Percentiles rank a stretch among this genome's conserved stretches.
phyloP scores from a whole-genome alignment of 2,797 vertebrate genomes.

The Gambusia yucatana region DNA sequence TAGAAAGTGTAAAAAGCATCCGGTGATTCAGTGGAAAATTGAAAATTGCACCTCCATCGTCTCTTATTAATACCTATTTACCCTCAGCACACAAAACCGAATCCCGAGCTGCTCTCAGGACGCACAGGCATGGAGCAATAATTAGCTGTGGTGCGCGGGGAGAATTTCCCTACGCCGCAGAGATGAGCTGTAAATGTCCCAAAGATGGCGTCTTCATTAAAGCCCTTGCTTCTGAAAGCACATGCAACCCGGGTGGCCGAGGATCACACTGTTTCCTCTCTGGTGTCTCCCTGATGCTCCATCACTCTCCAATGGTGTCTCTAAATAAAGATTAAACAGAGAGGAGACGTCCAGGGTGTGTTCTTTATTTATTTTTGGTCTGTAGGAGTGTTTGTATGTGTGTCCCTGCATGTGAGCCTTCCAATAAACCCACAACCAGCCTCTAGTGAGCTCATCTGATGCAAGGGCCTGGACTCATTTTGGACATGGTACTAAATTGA shows the following conservation, averaged over 20 bases:
- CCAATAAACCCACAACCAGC: slow-evolving; percentile 39
- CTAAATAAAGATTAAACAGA: slow-evolving; percentile 48
- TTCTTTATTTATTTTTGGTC: not conserved
- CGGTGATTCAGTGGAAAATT: slow-evolving; percentile 30
- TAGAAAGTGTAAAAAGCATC: slow-evolving; percentile 18
- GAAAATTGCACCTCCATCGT: slow-evolving; percentile 33
- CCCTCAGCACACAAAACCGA: slow-evolving; percentile 45
- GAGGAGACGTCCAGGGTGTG: slow-evolving; percentile 16
- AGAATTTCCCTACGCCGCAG: slow-evolving; percentile 39
- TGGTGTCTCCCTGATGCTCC: slow-evolving; percentile 29
- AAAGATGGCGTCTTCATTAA: slow-evolving; percentile 63
- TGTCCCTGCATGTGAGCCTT: slow-evolving; percentile 26
- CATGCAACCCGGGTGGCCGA: slow-evolving; percentile 49
- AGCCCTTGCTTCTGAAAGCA: slow-evolving; percentile 50
- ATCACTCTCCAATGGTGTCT: slow-evolving; percentile 12
- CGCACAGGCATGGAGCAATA: slow-evolving; percentile 50
- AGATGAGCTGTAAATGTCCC: slow-evolving; percentile 44
- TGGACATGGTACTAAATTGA: slow-evolving; percentile 35
- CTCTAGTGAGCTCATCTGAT: slow-evolving; percentile 34
- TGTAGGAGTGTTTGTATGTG: slow-evolving; percentile 17
- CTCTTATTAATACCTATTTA: slow-evolving; percentile 49
- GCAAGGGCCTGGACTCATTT: slow-evolving; percentile 15
- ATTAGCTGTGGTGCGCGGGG: slow-evolving; percentile 54
- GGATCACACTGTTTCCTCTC: slow-evolving; percentile 38
- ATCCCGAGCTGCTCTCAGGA: slow-evolving; percentile 34